These are phyloP conservation scores for Malachius bipustulatus DNA, from an alignment of 2,888 invertebrate genomes.

Conservation along the genomic window DNA sequence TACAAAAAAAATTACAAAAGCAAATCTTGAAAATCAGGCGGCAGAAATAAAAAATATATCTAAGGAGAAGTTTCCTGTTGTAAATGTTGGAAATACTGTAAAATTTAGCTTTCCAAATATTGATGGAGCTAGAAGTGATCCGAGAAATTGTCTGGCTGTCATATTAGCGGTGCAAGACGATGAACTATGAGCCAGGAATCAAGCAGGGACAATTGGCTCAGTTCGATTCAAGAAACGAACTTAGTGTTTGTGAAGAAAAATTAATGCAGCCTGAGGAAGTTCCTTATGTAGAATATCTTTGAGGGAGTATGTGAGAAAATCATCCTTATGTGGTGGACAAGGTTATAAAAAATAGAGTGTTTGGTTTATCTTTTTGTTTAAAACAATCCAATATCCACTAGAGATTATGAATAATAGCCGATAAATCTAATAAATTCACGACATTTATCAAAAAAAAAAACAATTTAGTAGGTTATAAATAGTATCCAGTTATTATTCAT, in stretches of 20 bases:
- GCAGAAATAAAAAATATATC: neutral
- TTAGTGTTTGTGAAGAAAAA: too few species aligned
- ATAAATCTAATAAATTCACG: too few species aligned
- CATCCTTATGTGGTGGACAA: slow-evolving; percentile 3
- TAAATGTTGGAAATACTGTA: slow-evolving; percentile 1
- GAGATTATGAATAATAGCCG: slow-evolving; percentile 1
- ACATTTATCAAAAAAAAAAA: neutral
- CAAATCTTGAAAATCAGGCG: slow-evolving; percentile 3
- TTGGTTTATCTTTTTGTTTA: slow-evolving; percentile 1
- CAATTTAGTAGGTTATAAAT: neutral
- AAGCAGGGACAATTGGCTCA: neutral
- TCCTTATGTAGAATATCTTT: slow-evolving; percentile 1
- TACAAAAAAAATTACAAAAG: neutral
- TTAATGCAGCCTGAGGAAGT: too few species aligned
- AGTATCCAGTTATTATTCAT: neutral
- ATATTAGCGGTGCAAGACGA: neutral
- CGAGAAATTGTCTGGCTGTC: slow-evolving; percentile 2
- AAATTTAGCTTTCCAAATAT: neutral
- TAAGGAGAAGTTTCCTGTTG: neutral
- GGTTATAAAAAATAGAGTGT: neutral
- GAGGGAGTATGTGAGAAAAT: slow-evolving; percentile 1
- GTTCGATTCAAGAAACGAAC: slow-evolving; percentile 2
- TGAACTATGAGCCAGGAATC: slow-evolving; percentile 1
- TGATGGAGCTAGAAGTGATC: slow-evolving; percentile 1
- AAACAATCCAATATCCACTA: neutral